Evolutionary conservation across 2,888 invertebrate species (phyloP), one percentile per base, ranked within the genome.

Genomic region (Scaptomyza caliginosa): DNA sequence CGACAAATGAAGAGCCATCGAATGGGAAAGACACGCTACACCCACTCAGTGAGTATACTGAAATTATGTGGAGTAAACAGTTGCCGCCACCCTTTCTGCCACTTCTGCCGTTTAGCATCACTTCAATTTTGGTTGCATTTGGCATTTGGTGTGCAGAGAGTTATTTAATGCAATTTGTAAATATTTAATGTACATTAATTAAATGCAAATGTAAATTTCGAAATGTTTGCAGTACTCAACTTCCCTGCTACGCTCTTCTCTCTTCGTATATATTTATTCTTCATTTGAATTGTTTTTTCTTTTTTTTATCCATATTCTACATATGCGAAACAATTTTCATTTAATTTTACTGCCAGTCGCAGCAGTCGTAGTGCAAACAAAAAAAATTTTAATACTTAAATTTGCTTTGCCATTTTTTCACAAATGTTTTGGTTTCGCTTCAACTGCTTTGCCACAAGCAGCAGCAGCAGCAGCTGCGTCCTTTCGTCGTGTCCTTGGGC

Each of bases 111-210:
- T n/a, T n/a, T n/a, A 13, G 17, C 16, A 26, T 26, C 50, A 32
- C 32, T 32, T 43, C 10, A 46, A 46, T 46, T 46, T 46, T 13
- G 30, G 32, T 21, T 65, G 64, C 65, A 50, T 26, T 58, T 48
- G 28, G 39, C 59, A 38, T 30, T 45, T 48, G 34, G 66, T 42
- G 48, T 34, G 57, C n/a, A 17, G 65, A 64, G 38, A 69, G 66
- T 70, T 75, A 77, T 83, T 75, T 67, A 80, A 77, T 83, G 64
- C 80, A 81, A 83, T 75, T 83, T 77, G 85, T 81, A 81, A 81
- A 81, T 81, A 81, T 81, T 81, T 81, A 77, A 81, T 74, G 82
- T 67, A 67, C 85, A 85, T 82, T 82, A 85, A 82, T 82, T 79
- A 79, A 77, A 82, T 85, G 81, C 82, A 74, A 79, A 85, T 80